Percentiles rank a stretch among this genome's conserved stretches.
phyloP scores from a whole-genome alignment of 1,140 invertebrate species.

The Leptopilina boulardi region DNA sequence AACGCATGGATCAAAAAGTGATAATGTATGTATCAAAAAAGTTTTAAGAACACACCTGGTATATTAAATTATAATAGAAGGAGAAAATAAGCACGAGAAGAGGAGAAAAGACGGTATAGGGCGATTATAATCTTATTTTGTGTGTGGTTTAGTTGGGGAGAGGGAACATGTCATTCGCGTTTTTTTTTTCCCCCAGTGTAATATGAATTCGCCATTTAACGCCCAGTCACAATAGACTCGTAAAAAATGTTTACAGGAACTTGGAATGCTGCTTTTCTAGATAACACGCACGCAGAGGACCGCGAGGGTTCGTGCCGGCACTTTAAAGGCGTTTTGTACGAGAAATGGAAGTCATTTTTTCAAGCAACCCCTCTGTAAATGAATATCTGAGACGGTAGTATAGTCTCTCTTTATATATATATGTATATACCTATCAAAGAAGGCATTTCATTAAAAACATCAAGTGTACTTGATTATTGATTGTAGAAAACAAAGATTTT shows the following conservation, averaged over 20 bases:
- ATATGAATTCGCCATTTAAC: constrained; percentile 42
- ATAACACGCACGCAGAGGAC: constrained; percentile 44
- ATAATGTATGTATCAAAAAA: not conserved
- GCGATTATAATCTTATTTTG: constrained; percentile 36
- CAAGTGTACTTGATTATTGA: too few relatives aligned
- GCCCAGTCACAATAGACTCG: constrained; percentile 34
- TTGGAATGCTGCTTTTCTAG: constrained; percentile 41
- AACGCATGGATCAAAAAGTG: not conserved
- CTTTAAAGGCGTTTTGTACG: constrained; percentile 27
- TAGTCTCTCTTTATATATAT: too few relatives aligned
- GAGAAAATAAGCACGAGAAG: constrained; percentile 25
- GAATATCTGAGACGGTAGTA: not conserved
- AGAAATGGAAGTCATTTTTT: constrained; percentile 23
- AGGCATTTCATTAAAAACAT: constrained; percentile 8
- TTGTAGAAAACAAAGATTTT: too few relatives aligned
- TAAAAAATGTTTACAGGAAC: constrained; percentile 44
- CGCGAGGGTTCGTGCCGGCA: constrained; percentile 30
- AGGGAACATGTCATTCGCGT: constrained; percentile 38
- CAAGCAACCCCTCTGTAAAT: not conserved
- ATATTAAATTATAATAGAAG: constrained; percentile 20
- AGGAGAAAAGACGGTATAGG: constrained; percentile 20
- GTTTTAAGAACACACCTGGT: not conserved
- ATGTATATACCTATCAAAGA: not conserved
- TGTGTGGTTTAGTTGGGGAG: not conserved
- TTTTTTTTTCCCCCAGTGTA: constrained; percentile 37